Conservation (phyloP, 1,140 invertebrate species). For the Caenorhabditis inopinata region DNA sequence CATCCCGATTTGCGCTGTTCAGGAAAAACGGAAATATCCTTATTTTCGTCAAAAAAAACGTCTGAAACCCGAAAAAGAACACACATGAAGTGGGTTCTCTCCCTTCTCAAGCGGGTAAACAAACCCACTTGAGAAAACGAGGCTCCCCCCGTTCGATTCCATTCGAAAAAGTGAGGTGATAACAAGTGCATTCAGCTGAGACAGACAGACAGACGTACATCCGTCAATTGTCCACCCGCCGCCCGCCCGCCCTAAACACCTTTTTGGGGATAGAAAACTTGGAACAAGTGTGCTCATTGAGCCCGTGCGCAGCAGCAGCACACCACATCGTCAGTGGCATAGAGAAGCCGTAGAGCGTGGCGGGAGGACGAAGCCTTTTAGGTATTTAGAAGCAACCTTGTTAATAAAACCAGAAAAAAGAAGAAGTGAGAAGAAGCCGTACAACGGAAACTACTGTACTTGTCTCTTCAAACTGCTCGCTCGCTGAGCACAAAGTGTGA, state of each 20-base stretch:
- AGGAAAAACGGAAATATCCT: no score
- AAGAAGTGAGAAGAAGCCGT: not conserved
- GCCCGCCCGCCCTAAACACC: no score
- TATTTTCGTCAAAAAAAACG: not conserved
- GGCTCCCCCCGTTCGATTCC: not conserved
- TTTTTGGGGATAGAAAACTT: not conserved
- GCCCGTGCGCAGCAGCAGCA: not conserved
- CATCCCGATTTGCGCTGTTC: no score
- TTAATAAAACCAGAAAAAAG: no score
- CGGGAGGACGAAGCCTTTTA: not conserved
- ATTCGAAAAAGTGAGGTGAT: slow-evolving; percentile 11
- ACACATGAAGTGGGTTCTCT: slow-evolving; percentile 9
- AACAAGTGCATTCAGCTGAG: slow-evolving; percentile 10
- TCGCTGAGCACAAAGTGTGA: not conserved
- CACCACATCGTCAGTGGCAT: no score
- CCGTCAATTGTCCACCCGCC: not conserved
- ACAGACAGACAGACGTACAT: not conserved
- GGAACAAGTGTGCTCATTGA: slow-evolving; percentile 22
- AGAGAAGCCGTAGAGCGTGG: not conserved
- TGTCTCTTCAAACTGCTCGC: not conserved
- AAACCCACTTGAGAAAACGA: slow-evolving; percentile 20
- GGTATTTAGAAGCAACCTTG: slow-evolving; percentile 18
- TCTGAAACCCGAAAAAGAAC: slow-evolving; percentile 14
- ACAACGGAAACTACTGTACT: not conserved
- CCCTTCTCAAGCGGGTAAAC: not conserved